phyloP scores from a whole-genome alignment of 2,797 vertebrate species.

The Mionectes olivaceus region DNA sequence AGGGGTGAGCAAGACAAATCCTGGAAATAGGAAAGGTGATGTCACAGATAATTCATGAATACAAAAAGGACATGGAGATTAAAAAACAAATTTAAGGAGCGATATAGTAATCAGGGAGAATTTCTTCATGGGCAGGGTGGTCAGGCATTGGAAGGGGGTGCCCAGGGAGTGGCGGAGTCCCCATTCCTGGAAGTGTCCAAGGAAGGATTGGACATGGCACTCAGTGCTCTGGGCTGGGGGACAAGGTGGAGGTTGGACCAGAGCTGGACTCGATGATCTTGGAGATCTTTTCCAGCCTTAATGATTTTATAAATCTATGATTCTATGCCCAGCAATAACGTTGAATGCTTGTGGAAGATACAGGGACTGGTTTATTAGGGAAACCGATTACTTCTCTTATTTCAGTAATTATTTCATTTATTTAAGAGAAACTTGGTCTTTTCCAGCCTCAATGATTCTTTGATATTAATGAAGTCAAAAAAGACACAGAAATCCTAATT shows the following conservation, averaged over 20 bases:
- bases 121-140: not conserved
- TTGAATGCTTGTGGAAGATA: not conserved
- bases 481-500: not conserved
- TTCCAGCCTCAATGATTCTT: not conserved
- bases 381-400: not conserved
- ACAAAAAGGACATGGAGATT: not conserved
- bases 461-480: not conserved
- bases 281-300: not conserved
- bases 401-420: not conserved
- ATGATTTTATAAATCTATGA: not conserved
- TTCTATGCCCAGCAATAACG: not conserved
- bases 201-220: not conserved
- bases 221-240: not conserved
- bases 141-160: not conserved
- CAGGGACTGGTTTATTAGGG: not conserved
- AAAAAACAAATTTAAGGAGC: not conserved
- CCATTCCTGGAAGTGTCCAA: not conserved
- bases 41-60: not conserved
- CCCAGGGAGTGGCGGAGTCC: not conserved
- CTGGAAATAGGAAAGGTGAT: not conserved
- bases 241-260: accelerated
- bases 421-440: not conserved
- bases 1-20: not conserved
- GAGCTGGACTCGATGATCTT: accelerated
- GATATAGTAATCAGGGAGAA: not conserved